phyloP scores from a whole-genome alignment of 2,113 vertebrate species.

The Callipepla squamata region DNA sequence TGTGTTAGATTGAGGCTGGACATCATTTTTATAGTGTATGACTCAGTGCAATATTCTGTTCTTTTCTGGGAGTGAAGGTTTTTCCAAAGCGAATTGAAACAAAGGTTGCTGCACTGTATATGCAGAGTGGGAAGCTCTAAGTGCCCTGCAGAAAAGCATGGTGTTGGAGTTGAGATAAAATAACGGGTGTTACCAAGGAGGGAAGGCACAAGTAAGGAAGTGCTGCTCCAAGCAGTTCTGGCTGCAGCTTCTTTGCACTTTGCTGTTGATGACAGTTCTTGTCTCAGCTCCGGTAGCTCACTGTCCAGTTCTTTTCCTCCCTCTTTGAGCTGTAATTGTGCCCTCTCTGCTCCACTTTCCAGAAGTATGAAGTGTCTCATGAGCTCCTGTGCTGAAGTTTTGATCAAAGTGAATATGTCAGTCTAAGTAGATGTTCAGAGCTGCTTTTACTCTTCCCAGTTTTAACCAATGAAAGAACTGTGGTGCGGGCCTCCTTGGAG shows the following conservation, averaged over 20 bases:
- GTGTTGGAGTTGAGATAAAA: not conserved
- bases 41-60: not conserved
- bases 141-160: not conserved
- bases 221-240: not conserved
- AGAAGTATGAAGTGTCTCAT: accelerated
- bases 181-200: not conserved
- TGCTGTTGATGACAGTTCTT: not conserved
- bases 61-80: not conserved
- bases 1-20: not conserved
- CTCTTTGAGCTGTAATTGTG: not conserved
- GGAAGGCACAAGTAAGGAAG: not conserved
- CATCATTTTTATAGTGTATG: not conserved
- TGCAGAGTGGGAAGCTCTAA: not conserved
- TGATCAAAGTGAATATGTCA: not conserved
- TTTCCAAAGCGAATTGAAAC: not conserved
- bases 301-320: accelerated
- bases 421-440: not conserved
- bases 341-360: accelerated
- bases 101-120: not conserved
- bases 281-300: not conserved
- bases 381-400: not conserved
- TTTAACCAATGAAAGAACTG: not conserved
- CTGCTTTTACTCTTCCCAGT: not conserved
- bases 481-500: not conserved
- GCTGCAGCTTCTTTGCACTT: not conserved